Conservation (phyloP, 1,140 invertebrate species). For the Drosophila yakuba region DNA sequence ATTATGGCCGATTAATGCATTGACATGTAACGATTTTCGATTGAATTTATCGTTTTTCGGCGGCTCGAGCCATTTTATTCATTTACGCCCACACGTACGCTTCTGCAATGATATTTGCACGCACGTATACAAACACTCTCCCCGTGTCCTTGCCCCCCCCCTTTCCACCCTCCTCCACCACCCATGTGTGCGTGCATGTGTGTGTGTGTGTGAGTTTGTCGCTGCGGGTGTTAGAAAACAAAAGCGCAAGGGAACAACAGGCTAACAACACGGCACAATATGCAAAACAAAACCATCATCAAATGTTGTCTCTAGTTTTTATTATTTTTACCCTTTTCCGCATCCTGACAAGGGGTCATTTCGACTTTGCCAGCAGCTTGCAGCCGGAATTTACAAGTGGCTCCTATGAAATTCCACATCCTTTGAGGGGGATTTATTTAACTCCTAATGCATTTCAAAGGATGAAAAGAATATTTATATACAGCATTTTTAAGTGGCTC, state of each 20-base stretch:
- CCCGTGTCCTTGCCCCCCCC: not conserved
- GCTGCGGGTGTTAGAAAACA: conserved; percentile 81
- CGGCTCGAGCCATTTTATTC: conserved; percentile 81
- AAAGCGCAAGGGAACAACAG: conserved; percentile 65
- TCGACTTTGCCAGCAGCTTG: not conserved
- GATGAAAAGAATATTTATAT: no score
- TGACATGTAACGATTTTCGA: conserved; percentile 85
- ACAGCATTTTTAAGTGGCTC: no score
- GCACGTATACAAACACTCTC: conserved; percentile 48
- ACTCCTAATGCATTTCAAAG: no score
- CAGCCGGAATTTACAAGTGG: not conserved
- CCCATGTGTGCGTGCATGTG: not conserved
- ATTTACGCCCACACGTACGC: conserved; percentile 77
- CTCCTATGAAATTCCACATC: no score
- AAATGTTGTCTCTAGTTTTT: conserved; percentile 57
- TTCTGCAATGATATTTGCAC: conserved; percentile 75
- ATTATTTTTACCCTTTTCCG: conserved; percentile 13
- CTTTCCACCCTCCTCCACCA: not conserved
- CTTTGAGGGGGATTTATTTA: no score
- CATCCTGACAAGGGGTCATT: conserved; percentile 1
- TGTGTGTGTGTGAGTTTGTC: conserved; percentile 46
- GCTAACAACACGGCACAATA: conserved; percentile 57
- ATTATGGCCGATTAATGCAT: conserved; percentile 85
- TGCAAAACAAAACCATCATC: conserved; percentile 74
- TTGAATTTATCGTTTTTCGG: conserved; percentile 84